Base-by-base conservation (phyloP, 2,113 vertebrate species). In the Asarcornis scutulata region DNA sequence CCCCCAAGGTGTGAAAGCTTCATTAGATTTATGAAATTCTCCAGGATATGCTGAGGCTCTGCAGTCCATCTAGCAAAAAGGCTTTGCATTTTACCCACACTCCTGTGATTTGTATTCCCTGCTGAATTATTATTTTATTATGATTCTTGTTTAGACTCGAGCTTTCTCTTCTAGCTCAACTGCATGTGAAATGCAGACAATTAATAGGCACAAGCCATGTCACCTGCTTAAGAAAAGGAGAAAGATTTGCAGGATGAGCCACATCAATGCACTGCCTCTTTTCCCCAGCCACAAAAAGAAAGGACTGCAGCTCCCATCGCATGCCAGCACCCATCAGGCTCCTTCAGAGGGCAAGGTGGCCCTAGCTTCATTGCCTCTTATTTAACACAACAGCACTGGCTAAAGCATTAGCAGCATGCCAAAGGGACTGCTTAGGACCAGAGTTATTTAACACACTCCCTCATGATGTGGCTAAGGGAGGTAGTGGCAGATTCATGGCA, bases 21-120 rank as follows among this genome's bases (percentile, higher is more conserved):
- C 89, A 81, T 93, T 90, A 96, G 80, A 95, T 90, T 96, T 95
- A 94, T 93, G 44, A 86, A 96, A 95, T 88, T 84, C 38, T 88
- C 88, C 60, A 81, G 56, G 48, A 88, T 44, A 67, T 3, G 52
- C 25, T 50, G 26, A 60, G 59, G 18, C 20, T 77, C 68, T 91
- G 85, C 79, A 86, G 68, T 59, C 64, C 56, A 56, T 48, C 75
- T 52, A 75, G 53, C 42, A 93, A 90, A 89, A 88, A 90, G 4
- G 2, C 32, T 93, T 93, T 90, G 69, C 23, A 21, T 81, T 89
- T 91, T 75, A 44, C 38, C 75, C 59, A 58, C 0, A 0, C 48
- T 87, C 42, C 23, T 20, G 64, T 60, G 63, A 89, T 74, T 88
- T 72, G 60, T 68, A 67, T 53, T 84, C 29, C 48, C 69, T 53